phyloP scores from a whole-genome alignment of 2,113 vertebrate genomes.

The Felis chaus region DNA sequence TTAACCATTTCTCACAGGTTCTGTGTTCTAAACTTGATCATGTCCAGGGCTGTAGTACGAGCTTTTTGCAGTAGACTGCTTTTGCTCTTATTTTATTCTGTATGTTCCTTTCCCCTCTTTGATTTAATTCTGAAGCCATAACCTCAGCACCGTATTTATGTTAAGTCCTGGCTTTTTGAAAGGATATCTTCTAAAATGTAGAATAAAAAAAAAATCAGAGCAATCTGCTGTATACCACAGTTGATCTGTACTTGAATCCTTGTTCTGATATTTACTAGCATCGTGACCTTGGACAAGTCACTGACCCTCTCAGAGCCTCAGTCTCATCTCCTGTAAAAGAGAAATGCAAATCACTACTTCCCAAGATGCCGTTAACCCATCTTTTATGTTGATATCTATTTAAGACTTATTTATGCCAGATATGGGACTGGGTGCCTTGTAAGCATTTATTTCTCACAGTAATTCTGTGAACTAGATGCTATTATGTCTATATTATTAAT shows the following conservation, averaged over 20 bases:
- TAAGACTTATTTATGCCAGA: neutral
- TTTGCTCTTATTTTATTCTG: constrained; percentile 39
- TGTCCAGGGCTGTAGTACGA: neutral
- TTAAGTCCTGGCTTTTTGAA: neutral
- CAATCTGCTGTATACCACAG: neutral
- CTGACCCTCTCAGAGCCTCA: neutral
- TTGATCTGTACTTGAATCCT: neutral
- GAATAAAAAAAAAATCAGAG: neutral
- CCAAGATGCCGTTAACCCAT: neutral
- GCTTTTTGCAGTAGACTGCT: neutral
- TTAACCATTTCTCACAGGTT: neutral
- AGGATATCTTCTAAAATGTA: constrained; percentile 3
- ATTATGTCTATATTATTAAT: neutral
- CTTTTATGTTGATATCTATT: neutral
- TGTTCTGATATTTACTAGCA: neutral
- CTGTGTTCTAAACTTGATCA: neutral
- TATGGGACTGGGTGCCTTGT: neutral
- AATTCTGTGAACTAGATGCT: neutral
- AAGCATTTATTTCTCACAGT: neutral
- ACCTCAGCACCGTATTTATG: neutral
- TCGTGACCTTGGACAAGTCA: neutral
- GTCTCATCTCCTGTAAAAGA: neutral
- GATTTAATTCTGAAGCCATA: neutral
- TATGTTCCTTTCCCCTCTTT: neutral
- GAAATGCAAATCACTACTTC: neutral